These are phyloP conservation scores for Opisthograptis luteolata DNA, from an alignment of 2,888 invertebrate species.

Conservation along the genomic window DNA sequence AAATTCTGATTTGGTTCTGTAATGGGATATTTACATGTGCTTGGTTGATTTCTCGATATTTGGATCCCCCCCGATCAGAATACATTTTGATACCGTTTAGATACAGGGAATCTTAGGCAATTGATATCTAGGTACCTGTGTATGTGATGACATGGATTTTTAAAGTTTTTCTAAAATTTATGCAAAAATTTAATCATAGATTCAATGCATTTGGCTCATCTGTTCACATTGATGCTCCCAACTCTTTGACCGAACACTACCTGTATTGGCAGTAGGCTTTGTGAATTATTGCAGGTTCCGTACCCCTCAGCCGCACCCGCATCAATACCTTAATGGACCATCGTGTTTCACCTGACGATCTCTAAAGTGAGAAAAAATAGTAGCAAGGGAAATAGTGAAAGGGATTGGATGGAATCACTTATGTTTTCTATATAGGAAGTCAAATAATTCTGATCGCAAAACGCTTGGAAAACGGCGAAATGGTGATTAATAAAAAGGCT, in stretches of 20 bases:
- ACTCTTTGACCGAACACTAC: conserved; percentile 58
- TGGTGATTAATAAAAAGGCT: too few species aligned
- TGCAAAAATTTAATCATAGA: neutral
- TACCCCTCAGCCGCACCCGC: conserved; percentile 56
- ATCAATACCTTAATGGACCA: conserved; percentile 78
- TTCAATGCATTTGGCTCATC: neutral
- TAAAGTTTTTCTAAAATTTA: neutral
- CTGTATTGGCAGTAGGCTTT: conserved; percentile 72
- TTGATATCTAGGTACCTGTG: too few species aligned
- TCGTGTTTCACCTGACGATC: conserved; percentile 62
- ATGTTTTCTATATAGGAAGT: conserved; percentile 5
- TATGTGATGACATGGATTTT: too few species aligned
- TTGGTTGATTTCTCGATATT: too few species aligned
- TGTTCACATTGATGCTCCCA: neutral
- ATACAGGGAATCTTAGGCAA: too few species aligned
- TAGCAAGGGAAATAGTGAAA: conserved; percentile 48
- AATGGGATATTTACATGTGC: too few species aligned
- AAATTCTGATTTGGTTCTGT: too few species aligned
- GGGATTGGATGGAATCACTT: conserved; percentile 41
- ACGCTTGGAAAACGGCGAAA: too few species aligned
- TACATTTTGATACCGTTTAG: too few species aligned
- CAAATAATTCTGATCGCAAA: neutral
- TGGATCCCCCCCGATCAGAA: too few species aligned
- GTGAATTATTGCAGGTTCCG: conserved; percentile 79
- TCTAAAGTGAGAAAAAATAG: conserved; percentile 68